Conservation (phyloP, 2,888 invertebrate species). For the Thyatira batis region DNA sequence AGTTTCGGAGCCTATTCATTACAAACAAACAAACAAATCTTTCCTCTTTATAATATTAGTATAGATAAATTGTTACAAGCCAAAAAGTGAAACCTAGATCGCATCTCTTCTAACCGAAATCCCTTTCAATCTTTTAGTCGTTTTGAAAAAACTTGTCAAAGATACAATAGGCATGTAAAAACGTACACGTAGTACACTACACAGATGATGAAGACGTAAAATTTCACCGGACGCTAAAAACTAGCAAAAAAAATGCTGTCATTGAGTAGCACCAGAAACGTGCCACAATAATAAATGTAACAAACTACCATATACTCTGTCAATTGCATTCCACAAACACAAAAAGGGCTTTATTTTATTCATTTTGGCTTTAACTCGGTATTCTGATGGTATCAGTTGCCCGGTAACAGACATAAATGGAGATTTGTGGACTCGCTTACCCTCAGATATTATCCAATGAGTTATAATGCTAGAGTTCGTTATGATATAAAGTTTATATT, state of each 20-base stretch:
- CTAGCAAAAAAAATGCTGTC: neutral
- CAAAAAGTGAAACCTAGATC: too few species aligned
- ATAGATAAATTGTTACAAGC: too few species aligned
- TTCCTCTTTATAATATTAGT: too few species aligned
- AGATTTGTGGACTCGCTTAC: constrained; percentile 42
- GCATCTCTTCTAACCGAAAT: too few species aligned
- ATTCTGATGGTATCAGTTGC: constrained; percentile 37
- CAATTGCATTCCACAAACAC: constrained; percentile 3
- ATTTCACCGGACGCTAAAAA: neutral
- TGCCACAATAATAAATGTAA: constrained; percentile 1
- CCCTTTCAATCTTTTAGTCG: too few species aligned
- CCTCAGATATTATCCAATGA: constrained; percentile 38
- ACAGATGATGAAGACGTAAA: neutral
- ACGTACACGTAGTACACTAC: too few species aligned
- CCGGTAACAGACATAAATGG: constrained; percentile 42
- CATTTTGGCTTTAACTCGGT: constrained; percentile 22
- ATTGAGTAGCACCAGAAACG: neutral
- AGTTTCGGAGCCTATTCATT: too few species aligned
- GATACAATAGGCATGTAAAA: too few species aligned
- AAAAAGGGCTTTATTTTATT: constrained; percentile 3
- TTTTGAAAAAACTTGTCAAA: too few species aligned
- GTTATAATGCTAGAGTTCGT: neutral
- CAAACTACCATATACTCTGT: neutral
- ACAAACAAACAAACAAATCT: too few species aligned
- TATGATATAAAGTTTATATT: neutral